Percentiles rank a stretch among this genome's conserved stretches.
phyloP scores from a whole-genome alignment of 92 coral and sea anemone genomes.

The Phenganax stokvisi region DNA sequence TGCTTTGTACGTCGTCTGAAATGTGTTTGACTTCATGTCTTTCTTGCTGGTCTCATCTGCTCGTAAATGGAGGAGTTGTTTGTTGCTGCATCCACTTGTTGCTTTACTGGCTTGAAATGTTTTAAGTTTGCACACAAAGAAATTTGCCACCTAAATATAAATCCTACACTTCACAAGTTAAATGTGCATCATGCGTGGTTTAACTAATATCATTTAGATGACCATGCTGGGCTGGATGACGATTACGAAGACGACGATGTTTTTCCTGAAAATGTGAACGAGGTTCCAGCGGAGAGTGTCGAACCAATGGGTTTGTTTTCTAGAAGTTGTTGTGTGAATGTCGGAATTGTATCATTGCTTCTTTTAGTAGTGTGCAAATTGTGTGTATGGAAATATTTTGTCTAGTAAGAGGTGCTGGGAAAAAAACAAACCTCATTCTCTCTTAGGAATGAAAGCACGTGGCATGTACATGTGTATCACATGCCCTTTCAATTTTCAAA shows the following conservation, averaged over 20 bases:
- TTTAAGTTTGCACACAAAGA: too few relatives aligned
- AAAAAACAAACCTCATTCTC: too few relatives aligned
- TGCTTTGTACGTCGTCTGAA: too few relatives aligned
- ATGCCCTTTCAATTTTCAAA: too few relatives aligned
- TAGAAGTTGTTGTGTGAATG: background rate
- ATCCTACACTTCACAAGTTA: background rate
- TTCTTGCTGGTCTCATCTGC: too few relatives aligned
- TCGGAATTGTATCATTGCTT: background rate
- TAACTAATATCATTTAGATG: background rate
- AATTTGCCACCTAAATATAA: background rate
- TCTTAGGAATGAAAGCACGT: too few relatives aligned
- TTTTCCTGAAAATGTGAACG: constrained; percentile 45
- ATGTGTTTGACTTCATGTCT: too few relatives aligned
- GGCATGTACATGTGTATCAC: too few relatives aligned
- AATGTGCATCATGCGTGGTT: background rate
- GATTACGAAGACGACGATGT: constrained; percentile 41
- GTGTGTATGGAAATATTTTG: background rate
- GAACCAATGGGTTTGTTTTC: constrained; percentile 64
- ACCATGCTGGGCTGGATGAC: constrained; percentile 21
- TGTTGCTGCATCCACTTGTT: too few relatives aligned
- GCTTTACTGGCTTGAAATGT: too few relatives aligned
- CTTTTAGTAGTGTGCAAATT: background rate
- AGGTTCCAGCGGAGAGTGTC: constrained; percentile 34
- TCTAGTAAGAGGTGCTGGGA: too few relatives aligned
- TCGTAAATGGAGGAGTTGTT: too few relatives aligned